Base-by-base conservation (phyloP, 1,140 invertebrate genomes). In the Zaprionus gabonicus region DNA sequence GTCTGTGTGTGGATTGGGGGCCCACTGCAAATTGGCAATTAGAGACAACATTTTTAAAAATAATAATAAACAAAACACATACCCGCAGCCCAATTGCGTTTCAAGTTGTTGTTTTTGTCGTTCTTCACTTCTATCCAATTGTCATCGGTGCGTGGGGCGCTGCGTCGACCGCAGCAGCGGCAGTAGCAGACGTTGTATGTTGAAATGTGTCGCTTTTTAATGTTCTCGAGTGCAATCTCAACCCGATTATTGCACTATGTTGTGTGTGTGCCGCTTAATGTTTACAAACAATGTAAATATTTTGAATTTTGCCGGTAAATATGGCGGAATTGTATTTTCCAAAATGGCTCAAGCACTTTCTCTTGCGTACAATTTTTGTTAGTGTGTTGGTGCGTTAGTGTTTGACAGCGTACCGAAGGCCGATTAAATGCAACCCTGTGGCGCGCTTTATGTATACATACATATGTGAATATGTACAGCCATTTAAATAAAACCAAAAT, bases 261-360 rank as follows among this genome's bases (percentile, higher is more conserved):
- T 57, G 31, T 25, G 41, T 66, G 25, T 66, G 56, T 68, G 53
- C 10, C 38, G 71, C 46, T 63, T 64, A 74, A 44, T 57, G 70
- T 75, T 91, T 82, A 63, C 65, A 62, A 63, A 72, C 78, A 91
- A 91, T 91, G 88, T 91, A 91, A 91, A 91, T 91, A 87, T 91
- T 91, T 91, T 91, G 88, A 91, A 91, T 91, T 91, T 91, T 91
- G 88, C 88, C 88, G 88, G 88, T 91, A 91, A 91, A 91, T 88
- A 91, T 91, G 88, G 88, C 88, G 88, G 87, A 91, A 91, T 88
- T 91, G 87, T 87, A 85, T 91, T 91, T 91, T 91, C 83, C 87
- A 87, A 91, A 91, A 87, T 81, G 83, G 83, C 83, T 88, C 80
- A 69, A 78, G 78, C 79, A 91, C 87, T 91, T 87, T 91, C 87